phyloP scores from a whole-genome alignment of 2,888 invertebrate species.

The Tetragnatha montana region DNA sequence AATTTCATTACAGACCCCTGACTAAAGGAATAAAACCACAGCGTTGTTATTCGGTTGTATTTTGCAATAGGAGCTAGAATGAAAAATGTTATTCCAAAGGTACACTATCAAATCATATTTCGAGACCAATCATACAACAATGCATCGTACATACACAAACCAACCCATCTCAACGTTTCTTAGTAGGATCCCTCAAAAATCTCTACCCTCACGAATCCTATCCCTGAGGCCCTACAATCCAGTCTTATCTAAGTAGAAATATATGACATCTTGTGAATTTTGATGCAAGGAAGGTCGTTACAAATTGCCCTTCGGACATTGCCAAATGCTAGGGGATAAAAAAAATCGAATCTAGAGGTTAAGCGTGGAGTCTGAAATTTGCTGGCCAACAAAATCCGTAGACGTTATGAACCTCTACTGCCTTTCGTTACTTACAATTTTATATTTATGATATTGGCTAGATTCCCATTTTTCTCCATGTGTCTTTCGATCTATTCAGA shows the following conservation, averaged over 20 bases:
- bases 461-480: constrained; percentile 19
- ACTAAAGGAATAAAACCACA: too few species aligned
- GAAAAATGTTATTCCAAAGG: too few species aligned
- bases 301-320: constrained; percentile 23
- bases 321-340: background rate
- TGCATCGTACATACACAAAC: background rate
- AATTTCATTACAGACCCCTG: too few species aligned
- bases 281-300: constrained; percentile 26
- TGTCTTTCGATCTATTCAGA: constrained; percentile 38
- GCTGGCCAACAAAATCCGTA: background rate
- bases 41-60: too few species aligned
- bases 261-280: constrained; percentile 18
- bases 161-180: background rate
- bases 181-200: background rate
- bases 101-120: too few species aligned
- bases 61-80: too few species aligned
- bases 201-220: background rate
- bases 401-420: background rate
- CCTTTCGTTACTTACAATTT: constrained; percentile 34
- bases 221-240: background rate
- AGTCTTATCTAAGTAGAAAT: constrained; percentile 17
- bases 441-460: constrained; percentile 57
- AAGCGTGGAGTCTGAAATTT: background rate
- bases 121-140: too few species aligned
- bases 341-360: background rate